Evolutionary conservation across 2,797 vertebrate species (phyloP), one percentile per base, ranked within the genome.

Genomic region (Girardinus metallicus): DNA sequence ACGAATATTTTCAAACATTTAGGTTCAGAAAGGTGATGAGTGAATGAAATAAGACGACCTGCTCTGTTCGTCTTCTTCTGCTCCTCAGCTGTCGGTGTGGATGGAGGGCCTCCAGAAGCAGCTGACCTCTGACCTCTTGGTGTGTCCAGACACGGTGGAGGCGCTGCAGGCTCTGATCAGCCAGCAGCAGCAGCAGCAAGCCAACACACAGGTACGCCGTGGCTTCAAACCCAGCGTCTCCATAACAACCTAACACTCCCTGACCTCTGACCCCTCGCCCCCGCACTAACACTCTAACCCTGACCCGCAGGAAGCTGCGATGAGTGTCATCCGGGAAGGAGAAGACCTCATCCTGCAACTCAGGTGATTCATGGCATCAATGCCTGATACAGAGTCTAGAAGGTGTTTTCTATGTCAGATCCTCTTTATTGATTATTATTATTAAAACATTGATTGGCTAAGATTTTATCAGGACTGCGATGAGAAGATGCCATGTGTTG

Each of bases 31-130:
- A 47, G 46, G 46, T 4, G 21, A 26, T 26, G 21, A 26, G 21
- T 53, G 49, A 26, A 26, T 53, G 21, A 53, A 23, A 2, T 23
- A 51, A 15, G 31, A 60, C 29, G 12, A 31, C 12, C 34, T 26
- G 23, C 16, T 9, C 64, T 29, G 10, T 21, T 34, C 64, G 6
- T 43, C 36, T 39, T 29, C 10, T 18, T 31, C 4, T 13, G 26
- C 34, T 29, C 68, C 18, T 3, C 78, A 99, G 98, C 91, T 99
- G 79, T 99, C 98, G 77, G 97, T 95, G 68, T 99, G 98, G 98
- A 99, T 99, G 98, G 98, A 99, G 85, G 98, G 99, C 80, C 96
- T 99, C 68, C 98, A 99, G 96, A 99, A 99, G 94, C 97, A 98
- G 94, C 96, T 99, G 49, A 87, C 91, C 8, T 83, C 89, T 0